Conservation (phyloP, 2,797 vertebrate species). For the Crocidura indochinensis region DNA sequence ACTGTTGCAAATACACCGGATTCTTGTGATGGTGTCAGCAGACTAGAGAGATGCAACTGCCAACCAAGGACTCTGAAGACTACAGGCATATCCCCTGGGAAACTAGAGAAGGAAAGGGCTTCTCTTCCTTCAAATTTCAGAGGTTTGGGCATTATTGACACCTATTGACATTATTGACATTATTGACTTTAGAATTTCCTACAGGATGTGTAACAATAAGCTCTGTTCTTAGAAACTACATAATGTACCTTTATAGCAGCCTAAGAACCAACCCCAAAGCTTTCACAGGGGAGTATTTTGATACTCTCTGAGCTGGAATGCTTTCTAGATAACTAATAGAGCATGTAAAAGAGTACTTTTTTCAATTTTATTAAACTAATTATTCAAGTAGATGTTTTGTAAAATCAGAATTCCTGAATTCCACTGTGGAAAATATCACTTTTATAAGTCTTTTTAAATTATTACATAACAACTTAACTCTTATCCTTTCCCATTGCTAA, state of each 20-base stretch:
- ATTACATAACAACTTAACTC: slow-evolving; percentile 50
- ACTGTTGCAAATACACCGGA: background rate
- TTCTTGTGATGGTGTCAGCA: fast-evolving
- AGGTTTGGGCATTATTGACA: background rate
- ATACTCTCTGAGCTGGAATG: background rate
- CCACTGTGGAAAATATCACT: slow-evolving; percentile 19
- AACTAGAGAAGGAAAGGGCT: background rate
- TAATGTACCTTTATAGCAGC: background rate
- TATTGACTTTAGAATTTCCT: background rate
- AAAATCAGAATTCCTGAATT: slow-evolving; percentile 21
- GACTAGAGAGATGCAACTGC: background rate
- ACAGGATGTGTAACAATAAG: background rate
- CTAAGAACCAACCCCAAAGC: background rate
- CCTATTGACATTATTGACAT: too few species aligned
- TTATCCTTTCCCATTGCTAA: slow-evolving; percentile 56
- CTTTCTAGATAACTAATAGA: background rate
- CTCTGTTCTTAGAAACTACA: background rate
- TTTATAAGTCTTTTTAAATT: slow-evolving; percentile 61
- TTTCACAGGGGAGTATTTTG: background rate
- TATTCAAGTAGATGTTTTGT: background rate
- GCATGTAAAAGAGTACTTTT: background rate
- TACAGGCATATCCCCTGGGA: background rate
- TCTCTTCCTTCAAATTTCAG: background rate
- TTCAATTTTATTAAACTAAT: slow-evolving; percentile 34
- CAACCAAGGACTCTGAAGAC: background rate